A percentile compares a stretch with the other conserved stretches of the same genome.
Evolutionary conservation across 2,888 invertebrate species (phyloP).

Genomic region (Sabatieria punctata): DNA sequence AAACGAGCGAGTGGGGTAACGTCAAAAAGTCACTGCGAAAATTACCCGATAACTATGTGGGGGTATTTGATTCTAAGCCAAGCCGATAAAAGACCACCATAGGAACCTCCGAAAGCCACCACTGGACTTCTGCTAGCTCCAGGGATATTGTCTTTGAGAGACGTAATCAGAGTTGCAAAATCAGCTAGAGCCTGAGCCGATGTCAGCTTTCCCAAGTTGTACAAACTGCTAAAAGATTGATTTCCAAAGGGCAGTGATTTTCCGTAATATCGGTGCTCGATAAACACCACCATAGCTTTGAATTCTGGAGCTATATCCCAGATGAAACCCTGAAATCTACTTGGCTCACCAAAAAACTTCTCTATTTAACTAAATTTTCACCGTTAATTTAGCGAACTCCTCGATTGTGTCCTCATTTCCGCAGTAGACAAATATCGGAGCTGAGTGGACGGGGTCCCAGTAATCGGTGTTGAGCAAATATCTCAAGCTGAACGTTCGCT

Average conservation of each 20-base stretch:
- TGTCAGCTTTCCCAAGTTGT: constrained; percentile 48
- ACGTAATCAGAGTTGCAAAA: constrained; percentile 58
- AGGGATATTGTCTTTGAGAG: constrained; percentile 45
- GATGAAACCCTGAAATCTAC: constrained; percentile 53
- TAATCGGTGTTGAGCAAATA: constrained; percentile 63
- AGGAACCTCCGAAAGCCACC: no score
- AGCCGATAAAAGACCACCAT: no score
- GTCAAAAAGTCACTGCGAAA: no score
- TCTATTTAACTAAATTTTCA: no score
- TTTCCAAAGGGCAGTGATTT: constrained; percentile 70
- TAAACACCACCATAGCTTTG: constrained; percentile 65
- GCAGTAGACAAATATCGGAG: constrained; percentile 77
- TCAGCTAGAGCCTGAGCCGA: constrained; percentile 84
- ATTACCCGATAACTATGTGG: no score
- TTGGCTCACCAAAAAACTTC: no score
- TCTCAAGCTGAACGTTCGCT: no score
- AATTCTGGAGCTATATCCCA: constrained; percentile 71
- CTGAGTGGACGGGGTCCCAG: constrained; percentile 42
- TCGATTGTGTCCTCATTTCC: constrained; percentile 90
- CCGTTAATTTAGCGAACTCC: constrained; percentile 67
- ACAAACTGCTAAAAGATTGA: constrained; percentile 41
- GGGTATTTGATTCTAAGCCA: no score
- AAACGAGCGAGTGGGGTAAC: no score
- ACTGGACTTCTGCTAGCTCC: no score
- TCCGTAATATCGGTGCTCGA: constrained; percentile 92